Evolutionary conservation across 1,140 invertebrate genomes (phyloP), one percentile per base, ranked within the genome.

Genomic region (Leptinotarsa undecemlineata): DNA sequence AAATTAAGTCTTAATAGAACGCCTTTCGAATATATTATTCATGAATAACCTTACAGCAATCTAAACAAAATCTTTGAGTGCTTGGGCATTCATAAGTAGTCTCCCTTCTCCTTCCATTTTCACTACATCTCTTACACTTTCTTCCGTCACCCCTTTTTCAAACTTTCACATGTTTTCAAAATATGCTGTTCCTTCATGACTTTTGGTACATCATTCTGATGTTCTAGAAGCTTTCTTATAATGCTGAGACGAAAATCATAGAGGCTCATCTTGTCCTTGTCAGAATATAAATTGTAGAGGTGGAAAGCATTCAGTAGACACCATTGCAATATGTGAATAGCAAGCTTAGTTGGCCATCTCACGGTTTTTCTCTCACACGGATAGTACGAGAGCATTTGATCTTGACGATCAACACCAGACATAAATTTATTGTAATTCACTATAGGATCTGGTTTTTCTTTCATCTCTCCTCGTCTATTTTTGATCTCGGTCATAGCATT

Each of bases 331-430:
- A 78, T 51, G 74, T 75, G 76, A 48, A 74, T 75, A 13, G 21
- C 66, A 33, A 77, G 15, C 71, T 83, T 85, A 21, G 77, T 78
- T 62, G 82, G 80, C 84, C 82, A 84, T 14, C 79, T 71, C 26
- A 82, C 6, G 3, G 80, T 81, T 74, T 84, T 85, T 67, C 76
- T 67, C 11, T 68, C 33, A 13, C 66, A 75, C 42, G 80, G 79
- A 69, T 85, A 84, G 72, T 84, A 84, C 5, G 76, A 48, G 2
- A 84, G 42, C 78, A 84, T 82, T 70, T 85, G 83, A 73, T 85
- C 81, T 71, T 84, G 81, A 5, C 71, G 71, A 76, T 84, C 80
- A 21, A 84, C 68, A 2, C 80, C 80, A 8, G 74, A 78, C 81
- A 84, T 84, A 75, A 76, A 78, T 26, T 81, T 73, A 66, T 84